Conservation (phyloP, 1,140 invertebrate species). For the Helicoverpa zea region DNA sequence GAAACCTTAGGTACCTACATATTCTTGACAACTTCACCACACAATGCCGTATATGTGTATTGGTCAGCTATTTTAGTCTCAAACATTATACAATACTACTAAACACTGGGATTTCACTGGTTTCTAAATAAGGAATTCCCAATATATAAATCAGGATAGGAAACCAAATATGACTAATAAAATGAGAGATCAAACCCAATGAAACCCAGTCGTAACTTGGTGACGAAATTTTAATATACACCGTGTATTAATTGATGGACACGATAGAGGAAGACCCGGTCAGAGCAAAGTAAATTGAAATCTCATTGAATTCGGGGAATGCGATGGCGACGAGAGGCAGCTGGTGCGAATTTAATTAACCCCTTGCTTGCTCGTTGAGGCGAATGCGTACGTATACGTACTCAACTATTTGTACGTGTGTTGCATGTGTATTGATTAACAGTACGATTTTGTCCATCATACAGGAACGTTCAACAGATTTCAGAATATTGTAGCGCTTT, state of each 20-base stretch:
- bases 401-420: conserved; percentile 58
- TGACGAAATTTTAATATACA: conserved; percentile 66
- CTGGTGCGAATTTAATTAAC: conserved; percentile 86
- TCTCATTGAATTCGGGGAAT: conserved; percentile 86
- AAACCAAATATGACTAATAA: background rate
- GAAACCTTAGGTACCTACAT: too few relatives aligned
- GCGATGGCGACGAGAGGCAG: conserved; percentile 79
- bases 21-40: too few relatives aligned
- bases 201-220: conserved; percentile 10
- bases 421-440: conserved; percentile 58
- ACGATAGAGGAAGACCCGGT: conserved; percentile 67
- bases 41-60: too few relatives aligned
- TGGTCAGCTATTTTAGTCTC: too few relatives aligned
- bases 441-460: conserved; percentile 12
- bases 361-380: conserved; percentile 79
- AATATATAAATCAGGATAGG: too few relatives aligned
- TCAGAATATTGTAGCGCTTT: background rate
- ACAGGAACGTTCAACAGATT: background rate
- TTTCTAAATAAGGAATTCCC: background rate
- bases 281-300: conserved; percentile 85
- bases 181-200: background rate
- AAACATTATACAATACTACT: background rate
- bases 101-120: background rate
- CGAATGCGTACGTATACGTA: conserved; percentile 67
- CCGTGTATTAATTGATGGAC: conserved; percentile 75